Evolutionary conservation across 2,113 vertebrate genomes (phyloP).

Genomic region (Sylvia atricapilla): DNA sequence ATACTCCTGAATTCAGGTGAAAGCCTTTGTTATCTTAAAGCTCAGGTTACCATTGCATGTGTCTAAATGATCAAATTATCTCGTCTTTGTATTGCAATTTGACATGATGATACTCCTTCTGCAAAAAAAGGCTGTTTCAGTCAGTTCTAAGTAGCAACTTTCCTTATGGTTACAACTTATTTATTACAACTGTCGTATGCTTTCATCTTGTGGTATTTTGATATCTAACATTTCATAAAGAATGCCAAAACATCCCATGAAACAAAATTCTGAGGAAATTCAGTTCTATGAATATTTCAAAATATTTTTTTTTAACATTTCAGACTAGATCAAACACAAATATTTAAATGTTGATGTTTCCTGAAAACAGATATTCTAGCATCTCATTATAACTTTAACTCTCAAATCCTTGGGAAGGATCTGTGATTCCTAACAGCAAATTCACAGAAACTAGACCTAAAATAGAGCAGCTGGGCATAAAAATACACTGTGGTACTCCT

Average conservation of each 20-base stretch:
- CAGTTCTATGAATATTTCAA: slow-evolving; percentile 56
- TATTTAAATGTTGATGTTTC: slow-evolving; percentile 47
- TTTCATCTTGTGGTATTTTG: slow-evolving; percentile 48
- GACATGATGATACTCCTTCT: neutral
- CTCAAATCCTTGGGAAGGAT: neutral
- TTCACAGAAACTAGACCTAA: neutral
- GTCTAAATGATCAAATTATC: slow-evolving; percentile 45
- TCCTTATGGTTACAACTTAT: neutral
- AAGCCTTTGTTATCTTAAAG: neutral
- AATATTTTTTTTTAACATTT: slow-evolving; percentile 8
- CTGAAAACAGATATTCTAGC: neutral
- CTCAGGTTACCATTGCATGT: neutral
- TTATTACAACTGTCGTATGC: slow-evolving; percentile 37
- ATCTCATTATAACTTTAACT: slow-evolving; percentile 12
- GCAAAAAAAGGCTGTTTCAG: slow-evolving; percentile 29
- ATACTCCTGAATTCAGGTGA: neutral
- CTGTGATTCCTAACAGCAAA: neutral
- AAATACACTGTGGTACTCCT: neutral
- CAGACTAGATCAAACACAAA: slow-evolving; percentile 53
- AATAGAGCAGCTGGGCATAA: neutral
- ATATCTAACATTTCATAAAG: slow-evolving; percentile 41
- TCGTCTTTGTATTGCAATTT: slow-evolving; percentile 27
- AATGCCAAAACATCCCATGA: slow-evolving; percentile 39
- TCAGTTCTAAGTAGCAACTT: slow-evolving; percentile 27
- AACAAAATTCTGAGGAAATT: slow-evolving; percentile 58